These are phyloP conservation scores for Acropternis orthonyx DNA, from an alignment of 2,797 vertebrate species.

Conservation along the genomic window DNA sequence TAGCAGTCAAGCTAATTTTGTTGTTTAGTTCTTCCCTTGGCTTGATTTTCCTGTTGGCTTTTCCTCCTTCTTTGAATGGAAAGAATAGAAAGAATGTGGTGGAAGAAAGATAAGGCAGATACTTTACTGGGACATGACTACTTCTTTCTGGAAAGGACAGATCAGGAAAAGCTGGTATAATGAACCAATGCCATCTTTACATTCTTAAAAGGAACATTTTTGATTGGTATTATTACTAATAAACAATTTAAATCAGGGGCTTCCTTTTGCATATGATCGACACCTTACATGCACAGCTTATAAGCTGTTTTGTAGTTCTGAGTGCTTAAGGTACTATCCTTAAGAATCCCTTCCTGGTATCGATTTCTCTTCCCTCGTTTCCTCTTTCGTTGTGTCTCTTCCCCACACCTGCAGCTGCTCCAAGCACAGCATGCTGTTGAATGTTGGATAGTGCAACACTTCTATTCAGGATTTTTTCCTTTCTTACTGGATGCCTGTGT, in stretches of 20 bases:
- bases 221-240: background rate
- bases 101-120: background rate
- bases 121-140: background rate
- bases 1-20: background rate
- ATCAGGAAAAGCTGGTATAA: background rate
- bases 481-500: background rate
- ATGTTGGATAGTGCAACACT: background rate
- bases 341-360: background rate
- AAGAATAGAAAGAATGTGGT: background rate
- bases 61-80: background rate
- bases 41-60: background rate
- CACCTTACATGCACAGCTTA: background rate
- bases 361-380: background rate
- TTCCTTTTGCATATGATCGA: background rate
- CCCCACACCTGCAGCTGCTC: background rate
- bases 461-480: background rate
- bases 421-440: background rate
- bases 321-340: background rate
- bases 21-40: background rate
- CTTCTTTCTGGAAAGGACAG: background rate
- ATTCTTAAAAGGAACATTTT: background rate
- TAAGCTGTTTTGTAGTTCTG: background rate
- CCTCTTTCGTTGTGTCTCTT: background rate
- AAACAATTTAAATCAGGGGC: background rate
- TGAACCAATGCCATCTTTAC: background rate